phyloP scores from a whole-genome alignment of 2,113 vertebrate species.

The Tetrax tetrax region DNA sequence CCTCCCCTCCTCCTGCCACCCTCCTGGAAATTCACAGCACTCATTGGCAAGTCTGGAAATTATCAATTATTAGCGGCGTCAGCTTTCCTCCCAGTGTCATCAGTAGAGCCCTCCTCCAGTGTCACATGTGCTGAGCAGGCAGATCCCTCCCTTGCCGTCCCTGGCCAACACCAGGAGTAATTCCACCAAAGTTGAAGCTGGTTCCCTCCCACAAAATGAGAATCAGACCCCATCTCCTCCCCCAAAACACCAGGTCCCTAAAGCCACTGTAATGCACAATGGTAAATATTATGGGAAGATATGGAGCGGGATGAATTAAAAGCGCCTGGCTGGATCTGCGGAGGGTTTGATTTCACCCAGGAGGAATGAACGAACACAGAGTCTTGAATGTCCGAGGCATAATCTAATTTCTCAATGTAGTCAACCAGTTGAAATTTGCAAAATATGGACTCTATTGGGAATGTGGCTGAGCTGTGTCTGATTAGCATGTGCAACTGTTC shows the following conservation, averaged over 20 bases:
- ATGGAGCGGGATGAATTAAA: conserved; percentile 24
- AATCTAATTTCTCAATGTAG: conserved; percentile 56
- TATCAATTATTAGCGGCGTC: background rate
- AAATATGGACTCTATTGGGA: conserved; percentile 50
- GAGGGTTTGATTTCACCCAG: conserved; percentile 44
- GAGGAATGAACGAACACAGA: background rate
- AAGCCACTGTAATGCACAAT: background rate
- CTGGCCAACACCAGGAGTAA: background rate
- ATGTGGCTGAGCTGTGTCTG: conserved; percentile 40
- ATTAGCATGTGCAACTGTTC: conserved; percentile 62
- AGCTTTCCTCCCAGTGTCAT: background rate
- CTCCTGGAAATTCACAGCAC: background rate
- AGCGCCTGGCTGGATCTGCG: background rate
- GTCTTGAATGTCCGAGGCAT: conserved; percentile 24
- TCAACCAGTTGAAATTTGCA: conserved; percentile 41
- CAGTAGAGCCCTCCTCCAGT: background rate
- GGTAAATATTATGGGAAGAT: conserved; percentile 25
- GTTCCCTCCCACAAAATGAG: fast-evolving
- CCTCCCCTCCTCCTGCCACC: background rate
- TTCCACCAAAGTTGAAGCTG: background rate
- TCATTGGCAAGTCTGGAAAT: conserved; percentile 8
- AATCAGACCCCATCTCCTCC: background rate
- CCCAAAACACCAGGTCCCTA: background rate
- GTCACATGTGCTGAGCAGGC: background rate
- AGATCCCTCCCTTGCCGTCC: background rate